Percentiles rank a stretch among this genome's conserved stretches.
Evolutionary conservation across 1,140 invertebrate species (phyloP).

Genomic region (Carposina sasakii): DNA sequence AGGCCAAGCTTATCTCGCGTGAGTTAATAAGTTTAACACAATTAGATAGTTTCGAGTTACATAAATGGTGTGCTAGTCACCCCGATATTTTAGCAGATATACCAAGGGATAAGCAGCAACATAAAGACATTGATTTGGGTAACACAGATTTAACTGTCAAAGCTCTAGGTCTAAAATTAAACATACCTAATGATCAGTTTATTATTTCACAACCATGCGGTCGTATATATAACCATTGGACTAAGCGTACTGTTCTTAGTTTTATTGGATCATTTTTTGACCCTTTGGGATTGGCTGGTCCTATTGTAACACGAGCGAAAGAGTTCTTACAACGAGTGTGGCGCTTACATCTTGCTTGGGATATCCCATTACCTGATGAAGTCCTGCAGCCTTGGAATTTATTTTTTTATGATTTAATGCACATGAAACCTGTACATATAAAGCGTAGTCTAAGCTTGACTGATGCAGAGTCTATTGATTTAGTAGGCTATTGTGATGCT

Average conservation of each 20-base stretch:
- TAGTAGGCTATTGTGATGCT: conserved; percentile 12
- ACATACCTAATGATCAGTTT: conserved; percentile 3
- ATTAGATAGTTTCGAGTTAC: conserved; percentile 5
- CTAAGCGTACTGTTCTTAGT: conserved; percentile 24
- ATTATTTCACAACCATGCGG: conserved; percentile 6
- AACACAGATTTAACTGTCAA: neutral
- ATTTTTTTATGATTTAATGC: neutral
- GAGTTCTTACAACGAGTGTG: conserved; percentile 26
- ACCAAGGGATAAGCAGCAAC: neutral
- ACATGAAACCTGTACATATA: neutral
- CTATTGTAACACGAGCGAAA: conserved; percentile 22
- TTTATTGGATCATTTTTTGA: conserved; percentile 26
- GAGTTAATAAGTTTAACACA: neutral
- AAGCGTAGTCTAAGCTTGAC: neutral
- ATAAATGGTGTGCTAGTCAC: conserved; percentile 12
- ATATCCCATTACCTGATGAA: conserved; percentile 6
- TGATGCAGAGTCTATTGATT: neutral
- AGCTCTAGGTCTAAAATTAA: conserved; percentile 5
- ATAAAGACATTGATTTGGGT: neutral
- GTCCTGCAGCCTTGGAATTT: neutral
- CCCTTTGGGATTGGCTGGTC: conserved; percentile 23
- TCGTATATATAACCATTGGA: neutral
- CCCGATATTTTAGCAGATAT: conserved; percentile 3
- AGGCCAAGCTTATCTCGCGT: neutral
- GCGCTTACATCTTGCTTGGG: conserved; percentile 17